phyloP scores from a whole-genome alignment of 2,888 invertebrate genomes.

The Escarpia spicata region DNA sequence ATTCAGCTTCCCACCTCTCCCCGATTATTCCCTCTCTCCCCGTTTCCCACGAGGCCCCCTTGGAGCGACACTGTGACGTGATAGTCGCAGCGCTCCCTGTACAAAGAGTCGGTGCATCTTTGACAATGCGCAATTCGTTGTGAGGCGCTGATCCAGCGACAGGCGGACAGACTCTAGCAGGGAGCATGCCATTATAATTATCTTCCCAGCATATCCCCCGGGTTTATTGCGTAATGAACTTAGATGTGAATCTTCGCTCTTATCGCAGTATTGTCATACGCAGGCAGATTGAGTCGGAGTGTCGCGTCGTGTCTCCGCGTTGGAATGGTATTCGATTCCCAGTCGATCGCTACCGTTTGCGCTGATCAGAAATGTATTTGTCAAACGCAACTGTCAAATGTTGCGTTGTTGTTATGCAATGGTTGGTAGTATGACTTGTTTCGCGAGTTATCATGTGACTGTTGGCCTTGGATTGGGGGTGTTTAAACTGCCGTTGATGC shows the following conservation, averaged over 20 bases:
- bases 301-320: background rate
- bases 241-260: background rate
- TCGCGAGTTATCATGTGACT: background rate
- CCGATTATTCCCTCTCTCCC: background rate
- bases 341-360: background rate
- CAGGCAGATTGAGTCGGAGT: background rate
- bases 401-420: background rate
- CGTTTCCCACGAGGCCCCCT: background rate
- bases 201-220: background rate
- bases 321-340: background rate
- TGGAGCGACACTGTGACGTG: background rate
- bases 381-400: background rate
- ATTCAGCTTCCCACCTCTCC: background rate
- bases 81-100: background rate
- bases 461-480: background rate
- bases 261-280: background rate
- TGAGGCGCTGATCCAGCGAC: background rate
- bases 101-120: background rate
- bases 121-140: background rate
- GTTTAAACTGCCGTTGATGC: background rate
- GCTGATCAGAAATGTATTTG: background rate
- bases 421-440: background rate
- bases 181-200: background rate
- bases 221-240: conserved; percentile 13
- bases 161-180: background rate